A percentile compares a stretch with the other conserved stretches of the same genome.
Conservation (phyloP, 2,797 vertebrate species). For the Rhynchotus rufescens region DNA sequence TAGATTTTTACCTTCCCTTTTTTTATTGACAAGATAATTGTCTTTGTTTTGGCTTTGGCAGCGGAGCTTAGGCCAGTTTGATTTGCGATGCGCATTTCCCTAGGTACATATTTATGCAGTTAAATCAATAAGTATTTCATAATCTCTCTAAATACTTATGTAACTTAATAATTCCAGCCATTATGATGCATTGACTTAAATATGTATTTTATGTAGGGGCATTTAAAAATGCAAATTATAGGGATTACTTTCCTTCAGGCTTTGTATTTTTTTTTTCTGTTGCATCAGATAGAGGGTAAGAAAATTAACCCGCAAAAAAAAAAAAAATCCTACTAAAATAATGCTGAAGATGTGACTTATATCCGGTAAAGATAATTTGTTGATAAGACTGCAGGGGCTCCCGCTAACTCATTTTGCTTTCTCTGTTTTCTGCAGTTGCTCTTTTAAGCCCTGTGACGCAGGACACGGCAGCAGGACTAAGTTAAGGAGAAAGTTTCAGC, state of each 20-base stretch:
- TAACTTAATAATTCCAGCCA: conserved; percentile 58
- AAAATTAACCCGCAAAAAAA: conserved; percentile 65
- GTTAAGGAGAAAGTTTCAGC: conserved; percentile 25
- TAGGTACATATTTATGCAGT: conserved; percentile 46
- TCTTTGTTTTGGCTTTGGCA: conserved; percentile 54
- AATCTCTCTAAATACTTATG: conserved; percentile 71
- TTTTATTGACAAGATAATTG: conserved; percentile 52
- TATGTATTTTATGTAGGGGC: conserved; percentile 49
- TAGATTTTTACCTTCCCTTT: neutral
- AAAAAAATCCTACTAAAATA: conserved; percentile 30
- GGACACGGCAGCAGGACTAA: neutral
- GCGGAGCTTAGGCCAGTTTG: conserved; percentile 2
- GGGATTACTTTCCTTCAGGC: conserved; percentile 59
- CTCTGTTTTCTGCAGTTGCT: conserved; percentile 21
- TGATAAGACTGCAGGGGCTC: conserved; percentile 22
- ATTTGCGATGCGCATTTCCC: conserved; percentile 58
- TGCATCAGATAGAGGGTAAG: conserved; percentile 66
- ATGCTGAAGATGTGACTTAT: conserved; percentile 43
- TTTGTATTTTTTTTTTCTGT: conserved; percentile 59
- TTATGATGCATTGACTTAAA: conserved; percentile 63
- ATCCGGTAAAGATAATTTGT: conserved; percentile 55
- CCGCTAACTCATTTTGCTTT: conserved; percentile 18
- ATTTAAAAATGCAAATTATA: conserved; percentile 64
- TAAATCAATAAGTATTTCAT: conserved; percentile 70
- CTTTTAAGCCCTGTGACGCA: neutral